A percentile compares a stretch with the other conserved stretches of the same genome.
Conservation (phyloP, 2,888 invertebrate species). For the Drosophila demipolita region DNA sequence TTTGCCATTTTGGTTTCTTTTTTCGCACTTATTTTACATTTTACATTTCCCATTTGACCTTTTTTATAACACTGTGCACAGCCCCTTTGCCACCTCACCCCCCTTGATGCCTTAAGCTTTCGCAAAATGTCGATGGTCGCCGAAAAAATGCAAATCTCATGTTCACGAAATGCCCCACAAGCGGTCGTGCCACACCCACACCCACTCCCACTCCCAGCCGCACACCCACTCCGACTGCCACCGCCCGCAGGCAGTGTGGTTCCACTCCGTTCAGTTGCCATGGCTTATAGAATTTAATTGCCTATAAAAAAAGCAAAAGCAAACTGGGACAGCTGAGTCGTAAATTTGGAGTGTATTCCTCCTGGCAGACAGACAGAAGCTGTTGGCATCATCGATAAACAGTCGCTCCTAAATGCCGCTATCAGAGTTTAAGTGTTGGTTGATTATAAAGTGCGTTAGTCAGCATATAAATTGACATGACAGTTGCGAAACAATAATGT, state of each 20-base stretch:
- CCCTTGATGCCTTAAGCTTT: constrained; percentile 21
- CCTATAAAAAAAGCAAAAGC: constrained; percentile 70
- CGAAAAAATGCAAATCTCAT: constrained; percentile 52
- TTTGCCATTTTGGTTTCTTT: constrained; percentile 13
- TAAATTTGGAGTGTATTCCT: constrained; percentile 50
- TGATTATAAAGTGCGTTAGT: constrained; percentile 76
- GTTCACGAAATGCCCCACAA: constrained; percentile 28
- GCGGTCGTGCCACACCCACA: constrained; percentile 25
- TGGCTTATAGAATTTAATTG: constrained; percentile 83
- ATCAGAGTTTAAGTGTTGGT: constrained; percentile 64
- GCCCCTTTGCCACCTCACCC: neutral
- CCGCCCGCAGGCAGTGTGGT: constrained; percentile 20
- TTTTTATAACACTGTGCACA: constrained; percentile 15
- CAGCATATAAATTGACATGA: constrained; percentile 62
- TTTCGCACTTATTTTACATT: constrained; percentile 18
- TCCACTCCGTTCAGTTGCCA: constrained; percentile 60
- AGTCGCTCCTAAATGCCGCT: constrained; percentile 61
- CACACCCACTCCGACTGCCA: neutral
- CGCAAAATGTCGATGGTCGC: constrained; percentile 28
- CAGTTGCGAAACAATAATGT: constrained; percentile 44
- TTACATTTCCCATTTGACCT: constrained; percentile 42
- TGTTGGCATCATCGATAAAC: constrained; percentile 57
- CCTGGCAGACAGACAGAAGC: constrained; percentile 6
- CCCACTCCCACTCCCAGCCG: too few relatives aligned
- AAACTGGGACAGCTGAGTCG: constrained; percentile 60